Conservation (phyloP, 2,113 vertebrate species). For the Cricetomys ansorgei region DNA sequence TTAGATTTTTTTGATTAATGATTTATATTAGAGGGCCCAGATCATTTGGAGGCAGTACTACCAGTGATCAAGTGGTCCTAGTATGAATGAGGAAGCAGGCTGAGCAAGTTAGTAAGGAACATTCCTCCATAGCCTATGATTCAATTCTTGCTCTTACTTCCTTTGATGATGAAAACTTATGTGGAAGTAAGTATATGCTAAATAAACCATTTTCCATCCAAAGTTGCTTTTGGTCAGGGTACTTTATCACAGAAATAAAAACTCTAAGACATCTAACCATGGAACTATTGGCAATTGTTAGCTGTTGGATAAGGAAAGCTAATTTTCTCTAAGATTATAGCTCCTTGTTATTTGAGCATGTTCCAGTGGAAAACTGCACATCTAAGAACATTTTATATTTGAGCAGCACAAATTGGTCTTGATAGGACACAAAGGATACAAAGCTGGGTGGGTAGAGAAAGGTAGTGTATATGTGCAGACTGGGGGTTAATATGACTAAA, state of each 20-base stretch:
- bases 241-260: not conserved
- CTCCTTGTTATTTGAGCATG: rapidly evolving
- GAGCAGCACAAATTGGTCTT: not conserved
- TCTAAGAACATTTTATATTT: not conserved
- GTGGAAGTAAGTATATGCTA: not conserved
- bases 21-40: not conserved
- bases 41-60: not conserved
- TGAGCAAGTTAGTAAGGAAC: not conserved
- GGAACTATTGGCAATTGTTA: not conserved
- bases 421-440: not conserved
- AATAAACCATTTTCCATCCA: not conserved
- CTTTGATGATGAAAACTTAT: not conserved
- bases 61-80: not conserved
- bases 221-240: not conserved
- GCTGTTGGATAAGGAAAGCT: not conserved
- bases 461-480: not conserved
- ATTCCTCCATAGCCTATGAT: not conserved
- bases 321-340: not conserved
- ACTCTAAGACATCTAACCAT: not conserved
- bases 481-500: not conserved
- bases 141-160: not conserved
- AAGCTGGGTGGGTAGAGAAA: not conserved
- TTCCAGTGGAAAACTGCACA: not conserved
- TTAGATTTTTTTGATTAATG: not conserved
- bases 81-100: not conserved